Evolutionary conservation across 1,140 invertebrate genomes (phyloP), one percentile per base, ranked within the genome.

Genomic region (Arion vulgaris): DNA sequence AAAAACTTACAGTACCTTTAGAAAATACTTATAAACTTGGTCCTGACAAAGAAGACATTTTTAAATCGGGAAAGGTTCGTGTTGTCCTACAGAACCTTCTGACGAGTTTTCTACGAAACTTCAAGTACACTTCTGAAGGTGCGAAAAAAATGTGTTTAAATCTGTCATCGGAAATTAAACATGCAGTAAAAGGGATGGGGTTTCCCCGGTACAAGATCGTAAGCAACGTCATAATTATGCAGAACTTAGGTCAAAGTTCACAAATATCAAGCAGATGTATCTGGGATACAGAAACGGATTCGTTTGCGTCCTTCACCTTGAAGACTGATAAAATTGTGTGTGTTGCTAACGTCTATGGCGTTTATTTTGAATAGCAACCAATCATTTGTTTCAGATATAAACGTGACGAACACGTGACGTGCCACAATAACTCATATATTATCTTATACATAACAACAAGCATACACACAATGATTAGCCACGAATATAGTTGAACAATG

Each of bases 351-450:
- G 87, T 91, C 13, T 86, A 89, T 78, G 90, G 81, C 7, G 82
- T 91, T 15, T 92, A 91, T 71, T 91, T 85, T 84, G 90, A 91
- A 82, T 92, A 72, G n/a, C n/a, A n/a, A n/a, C n/a, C n/a, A n/a
- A n/a, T n/a, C n/a, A n/a, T n/a, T n/a, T n/a, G n/a, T n/a, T n/a
- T n/a, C n/a, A n/a, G n/a, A n/a, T n/a, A n/a, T n/a, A n/a, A n/a
- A n/a, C n/a, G n/a, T n/a, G n/a, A n/a, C n/a, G n/a, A n/a, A n/a
- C n/a, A n/a, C n/a, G n/a, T n/a, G n/a, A n/a, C n/a, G n/a, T n/a
- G n/a, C n/a, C n/a, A n/a, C n/a, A n/a, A n/a, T n/a, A n/a, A n/a
- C n/a, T n/a, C n/a, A n/a, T n/a, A n/a, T n/a, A n/a, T n/a, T n/a
- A n/a, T n/a, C n/a, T n/a, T n/a, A n/a, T n/a, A n/a, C n/a, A n/a